These are phyloP conservation scores for Polyploca ridens DNA, from an alignment of 2,888 invertebrate species.

Conservation along the genomic window DNA sequence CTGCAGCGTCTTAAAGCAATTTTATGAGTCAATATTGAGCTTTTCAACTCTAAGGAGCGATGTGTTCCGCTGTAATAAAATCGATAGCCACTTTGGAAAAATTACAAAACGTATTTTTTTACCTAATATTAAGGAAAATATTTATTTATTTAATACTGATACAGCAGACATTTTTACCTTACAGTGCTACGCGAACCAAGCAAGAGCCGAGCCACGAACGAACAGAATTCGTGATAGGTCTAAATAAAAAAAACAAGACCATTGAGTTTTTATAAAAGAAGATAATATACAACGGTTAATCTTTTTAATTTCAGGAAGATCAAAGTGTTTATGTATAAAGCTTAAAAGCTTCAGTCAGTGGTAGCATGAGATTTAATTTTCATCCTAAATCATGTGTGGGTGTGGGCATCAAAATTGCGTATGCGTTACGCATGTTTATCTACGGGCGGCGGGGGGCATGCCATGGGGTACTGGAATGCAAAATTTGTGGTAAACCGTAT, in stretches of 20 bases:
- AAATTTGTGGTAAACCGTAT: constrained; percentile 42
- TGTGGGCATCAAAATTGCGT: constrained; percentile 53
- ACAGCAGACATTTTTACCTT: no score
- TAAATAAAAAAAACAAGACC: no score
- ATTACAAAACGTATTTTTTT: background rate
- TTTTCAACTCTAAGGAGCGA: constrained; percentile 72
- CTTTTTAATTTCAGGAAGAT: background rate
- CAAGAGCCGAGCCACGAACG: no score
- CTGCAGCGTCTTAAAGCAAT: constrained; percentile 79
- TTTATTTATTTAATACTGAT: no score
- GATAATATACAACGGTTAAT: background rate
- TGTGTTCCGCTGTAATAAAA: constrained; percentile 71
- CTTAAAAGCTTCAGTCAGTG: constrained; percentile 18
- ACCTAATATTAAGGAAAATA: background rate
- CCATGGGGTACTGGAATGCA: constrained; percentile 40
- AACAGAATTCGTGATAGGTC: no score
- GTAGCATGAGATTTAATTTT: constrained; percentile 50
- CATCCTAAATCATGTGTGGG: constrained; percentile 61
- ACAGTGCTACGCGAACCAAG: no score
- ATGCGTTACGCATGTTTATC: constrained; percentile 39
- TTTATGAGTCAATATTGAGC: constrained; percentile 81
- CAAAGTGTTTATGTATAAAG: constrained; percentile 10
- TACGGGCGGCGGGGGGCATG: constrained; percentile 30
- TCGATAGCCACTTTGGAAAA: constrained; percentile 29
- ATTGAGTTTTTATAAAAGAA: background rate